Percentiles rank a stretch among this genome's conserved stretches.
Conservation (phyloP, 2,113 vertebrate species). For the Gadus chalcogrammus region DNA sequence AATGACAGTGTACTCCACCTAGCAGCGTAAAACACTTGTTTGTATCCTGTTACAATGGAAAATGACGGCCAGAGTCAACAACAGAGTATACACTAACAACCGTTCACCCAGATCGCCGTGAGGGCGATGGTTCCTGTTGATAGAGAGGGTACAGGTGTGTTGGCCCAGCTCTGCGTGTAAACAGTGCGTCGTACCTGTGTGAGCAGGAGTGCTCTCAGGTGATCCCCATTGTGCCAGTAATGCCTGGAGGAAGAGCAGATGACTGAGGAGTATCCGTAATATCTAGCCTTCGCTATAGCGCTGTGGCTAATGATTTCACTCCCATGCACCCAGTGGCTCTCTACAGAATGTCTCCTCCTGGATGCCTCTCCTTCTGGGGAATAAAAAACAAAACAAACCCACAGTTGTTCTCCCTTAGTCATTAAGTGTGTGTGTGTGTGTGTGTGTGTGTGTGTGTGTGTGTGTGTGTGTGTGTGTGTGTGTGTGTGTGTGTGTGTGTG, state of each 20-base stretch:
- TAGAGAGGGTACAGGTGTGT: constrained; percentile 13
- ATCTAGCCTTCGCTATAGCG: constrained; percentile 28
- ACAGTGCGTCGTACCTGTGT: not conserved
- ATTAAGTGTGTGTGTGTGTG: constrained; percentile 1
- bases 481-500: too few species aligned
- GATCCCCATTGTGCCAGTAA: not conserved
- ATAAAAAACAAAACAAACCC: constrained; percentile 11
- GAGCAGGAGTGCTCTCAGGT: not conserved
- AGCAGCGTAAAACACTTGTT: constrained; percentile 13
- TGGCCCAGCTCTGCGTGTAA: not conserved
- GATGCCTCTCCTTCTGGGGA: constrained; percentile 16
- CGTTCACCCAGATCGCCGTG: constrained; percentile 30
- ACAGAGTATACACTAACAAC: constrained; percentile 44
- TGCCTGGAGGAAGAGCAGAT: constrained; percentile 34
- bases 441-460: constrained; percentile 9
- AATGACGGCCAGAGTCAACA: constrained; percentile 17
- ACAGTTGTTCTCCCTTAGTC: constrained; percentile 3
- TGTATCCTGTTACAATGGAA: constrained; percentile 15
- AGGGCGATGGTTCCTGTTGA: constrained; percentile 16
- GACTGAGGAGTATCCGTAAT: constrained; percentile 35
- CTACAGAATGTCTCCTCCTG: constrained; percentile 3
- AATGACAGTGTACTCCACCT: not conserved
- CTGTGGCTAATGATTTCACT: constrained; percentile 27
- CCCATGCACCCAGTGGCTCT: constrained; percentile 21
- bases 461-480: constrained; percentile 63